phyloP scores from a whole-genome alignment of 2,113 vertebrate genomes.

The Regulus satrapa region DNA sequence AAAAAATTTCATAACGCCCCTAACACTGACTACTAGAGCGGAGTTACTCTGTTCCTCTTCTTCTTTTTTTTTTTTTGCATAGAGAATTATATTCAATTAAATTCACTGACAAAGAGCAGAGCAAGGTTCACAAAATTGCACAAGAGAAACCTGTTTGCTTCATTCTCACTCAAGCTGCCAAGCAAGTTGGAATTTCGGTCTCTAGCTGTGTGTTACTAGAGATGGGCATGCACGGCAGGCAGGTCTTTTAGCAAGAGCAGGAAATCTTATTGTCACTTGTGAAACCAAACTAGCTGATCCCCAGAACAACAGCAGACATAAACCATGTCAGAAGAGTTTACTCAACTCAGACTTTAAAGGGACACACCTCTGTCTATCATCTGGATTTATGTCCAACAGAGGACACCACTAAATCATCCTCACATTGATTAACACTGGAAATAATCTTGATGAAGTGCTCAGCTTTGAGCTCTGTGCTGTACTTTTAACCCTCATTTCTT shows the following conservation, averaged over 20 bases:
- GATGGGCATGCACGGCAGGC: background rate
- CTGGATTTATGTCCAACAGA: background rate
- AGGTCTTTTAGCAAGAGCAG: background rate
- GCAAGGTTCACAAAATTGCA: background rate
- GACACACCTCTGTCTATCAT: background rate
- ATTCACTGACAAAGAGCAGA: constrained; percentile 6
- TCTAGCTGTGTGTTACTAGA: background rate
- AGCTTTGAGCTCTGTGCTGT: background rate
- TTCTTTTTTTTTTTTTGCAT: background rate
- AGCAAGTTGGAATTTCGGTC: background rate
- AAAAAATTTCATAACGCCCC: background rate
- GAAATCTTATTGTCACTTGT: background rate
- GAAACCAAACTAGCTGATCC: background rate
- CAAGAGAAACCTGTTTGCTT: constrained; percentile 27
- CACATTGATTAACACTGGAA: background rate
- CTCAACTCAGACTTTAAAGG: background rate
- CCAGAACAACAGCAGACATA: background rate
- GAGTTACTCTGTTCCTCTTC: background rate
- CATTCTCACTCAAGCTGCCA: background rate
- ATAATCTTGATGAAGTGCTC: background rate
- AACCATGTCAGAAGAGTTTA: background rate
- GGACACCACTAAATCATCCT: background rate
- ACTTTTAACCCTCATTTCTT: background rate
- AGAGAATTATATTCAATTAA: constrained; percentile 10
- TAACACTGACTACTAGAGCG: background rate